phyloP scores from a whole-genome alignment of 1,140 invertebrate species.

The Drosophila albomicans region DNA sequence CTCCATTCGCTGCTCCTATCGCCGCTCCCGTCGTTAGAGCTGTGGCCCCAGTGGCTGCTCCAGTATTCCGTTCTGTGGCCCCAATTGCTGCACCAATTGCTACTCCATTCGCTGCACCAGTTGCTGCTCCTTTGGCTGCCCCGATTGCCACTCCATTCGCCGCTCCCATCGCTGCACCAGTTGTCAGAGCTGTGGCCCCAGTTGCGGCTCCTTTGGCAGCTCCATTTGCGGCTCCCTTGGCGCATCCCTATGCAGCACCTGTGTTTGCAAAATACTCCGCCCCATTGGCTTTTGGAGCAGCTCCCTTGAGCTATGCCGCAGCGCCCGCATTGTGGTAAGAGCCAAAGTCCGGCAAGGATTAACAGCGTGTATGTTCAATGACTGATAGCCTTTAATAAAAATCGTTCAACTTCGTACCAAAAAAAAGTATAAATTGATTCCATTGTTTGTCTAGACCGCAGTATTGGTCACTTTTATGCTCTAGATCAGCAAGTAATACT shows the following conservation, averaged over 20 bases:
- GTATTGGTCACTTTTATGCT: neutral
- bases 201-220: conserved; percentile 49
- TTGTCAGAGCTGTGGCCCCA: conserved; percentile 52
- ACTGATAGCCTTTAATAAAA: conserved; percentile 81
- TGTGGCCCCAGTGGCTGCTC: conserved; percentile 43
- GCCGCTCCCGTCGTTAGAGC: neutral
- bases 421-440: conserved; percentile 18
- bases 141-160: conserved; percentile 57
- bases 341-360: conserved; percentile 43
- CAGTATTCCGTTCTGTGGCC: conserved; percentile 52
- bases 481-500: neutral
- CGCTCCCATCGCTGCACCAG: conserved; percentile 53
- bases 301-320: conserved; percentile 58
- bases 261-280: conserved; percentile 55
- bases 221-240: conserved; percentile 46
- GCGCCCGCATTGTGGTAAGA: conserved; percentile 68
- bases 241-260: conserved; percentile 52
- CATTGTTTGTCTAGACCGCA: conserved; percentile 42
- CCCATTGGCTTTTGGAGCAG: conserved; percentile 64
- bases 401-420: conserved; percentile 53
- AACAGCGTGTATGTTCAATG: conserved; percentile 61
- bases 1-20: conserved; percentile 38
- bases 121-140: conserved; percentile 40
- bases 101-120: conserved; percentile 52
- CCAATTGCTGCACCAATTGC: conserved; percentile 46